Evolutionary conservation across 2,888 invertebrate genomes (phyloP).

Genomic region (Mechanitis messenoides): DNA sequence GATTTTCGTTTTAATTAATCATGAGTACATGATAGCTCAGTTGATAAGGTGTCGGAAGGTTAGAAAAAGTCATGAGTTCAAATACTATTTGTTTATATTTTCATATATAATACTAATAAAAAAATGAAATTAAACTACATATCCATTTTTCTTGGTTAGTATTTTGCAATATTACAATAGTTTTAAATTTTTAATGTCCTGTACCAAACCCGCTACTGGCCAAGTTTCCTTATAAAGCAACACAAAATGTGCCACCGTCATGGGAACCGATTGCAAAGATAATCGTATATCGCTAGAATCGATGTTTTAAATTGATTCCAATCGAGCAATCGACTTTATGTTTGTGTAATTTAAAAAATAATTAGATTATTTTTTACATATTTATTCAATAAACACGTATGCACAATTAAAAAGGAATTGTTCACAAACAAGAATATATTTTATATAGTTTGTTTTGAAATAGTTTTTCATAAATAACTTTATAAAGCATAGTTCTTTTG

Average conservation of each 20-base stretch:
- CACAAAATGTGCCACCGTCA: slow-evolving; percentile 21
- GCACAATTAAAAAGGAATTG: too few relatives aligned
- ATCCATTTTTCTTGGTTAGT: slow-evolving; percentile 1
- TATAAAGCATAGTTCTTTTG: too few relatives aligned
- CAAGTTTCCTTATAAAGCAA: slow-evolving; percentile 17
- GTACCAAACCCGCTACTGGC: slow-evolving; percentile 6
- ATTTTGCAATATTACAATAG: slow-evolving; percentile 16
- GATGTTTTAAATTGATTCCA: slow-evolving; percentile 5
- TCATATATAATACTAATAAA: neutral
- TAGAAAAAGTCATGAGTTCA: too few relatives aligned
- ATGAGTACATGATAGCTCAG: too few relatives aligned
- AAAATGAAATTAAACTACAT: neutral
- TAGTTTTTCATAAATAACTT: too few relatives aligned
- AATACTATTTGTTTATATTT: too few relatives aligned
- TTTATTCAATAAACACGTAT: neutral
- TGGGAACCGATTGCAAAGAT: slow-evolving; percentile 12
- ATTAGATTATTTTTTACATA: neutral
- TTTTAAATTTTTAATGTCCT: slow-evolving; percentile 16
- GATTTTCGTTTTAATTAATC: too few relatives aligned
- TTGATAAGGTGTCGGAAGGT: too few relatives aligned
- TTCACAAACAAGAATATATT: too few relatives aligned
- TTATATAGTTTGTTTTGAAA: too few relatives aligned
- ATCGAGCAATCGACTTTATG: slow-evolving; percentile 3
- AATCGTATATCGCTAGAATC: slow-evolving; percentile 3
- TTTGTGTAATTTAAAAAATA: neutral